Evolutionary conservation across 2,113 vertebrate genomes (phyloP).

Genomic region (Sceloporus tristichus): DNA sequence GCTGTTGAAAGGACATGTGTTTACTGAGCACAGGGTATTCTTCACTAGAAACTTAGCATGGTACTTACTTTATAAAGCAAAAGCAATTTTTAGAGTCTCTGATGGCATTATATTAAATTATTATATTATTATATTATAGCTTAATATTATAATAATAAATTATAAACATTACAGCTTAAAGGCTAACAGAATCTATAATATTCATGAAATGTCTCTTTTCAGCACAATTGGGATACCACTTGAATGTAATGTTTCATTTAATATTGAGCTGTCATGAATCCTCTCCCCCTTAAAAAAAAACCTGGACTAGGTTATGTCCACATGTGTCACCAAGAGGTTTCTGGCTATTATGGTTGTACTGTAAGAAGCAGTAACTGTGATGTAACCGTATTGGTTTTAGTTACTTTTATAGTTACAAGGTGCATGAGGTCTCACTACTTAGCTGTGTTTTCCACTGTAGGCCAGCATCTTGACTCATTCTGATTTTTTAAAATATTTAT

Average conservation of each 20-base stretch:
- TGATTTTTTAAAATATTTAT: not conserved
- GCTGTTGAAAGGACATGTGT: not conserved
- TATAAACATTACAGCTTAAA: not conserved
- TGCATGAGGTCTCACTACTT: not conserved
- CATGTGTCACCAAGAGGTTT: too few relatives aligned
- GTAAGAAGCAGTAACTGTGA: not conserved
- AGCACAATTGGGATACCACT: not conserved
- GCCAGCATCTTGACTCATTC: not conserved
- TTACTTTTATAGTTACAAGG: not conserved
- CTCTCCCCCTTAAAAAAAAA: too few relatives aligned
- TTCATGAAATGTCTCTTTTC: not conserved
- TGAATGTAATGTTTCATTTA: not conserved
- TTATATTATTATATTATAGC: too few relatives aligned
- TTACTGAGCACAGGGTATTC: not conserved
- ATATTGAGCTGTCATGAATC: not conserved
- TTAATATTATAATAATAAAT: too few relatives aligned
- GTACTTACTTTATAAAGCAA: not conserved
- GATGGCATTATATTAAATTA: not conserved
- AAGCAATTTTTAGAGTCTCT: not conserved
- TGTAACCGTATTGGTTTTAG: not conserved
- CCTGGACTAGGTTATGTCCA: too few relatives aligned
- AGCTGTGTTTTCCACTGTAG: not conserved
- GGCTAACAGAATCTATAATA: not conserved
- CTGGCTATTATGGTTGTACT: not conserved
- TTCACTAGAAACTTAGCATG: not conserved